Base-by-base conservation (phyloP, 2,888 invertebrate species). In the Eugnorisma glareosa region DNA sequence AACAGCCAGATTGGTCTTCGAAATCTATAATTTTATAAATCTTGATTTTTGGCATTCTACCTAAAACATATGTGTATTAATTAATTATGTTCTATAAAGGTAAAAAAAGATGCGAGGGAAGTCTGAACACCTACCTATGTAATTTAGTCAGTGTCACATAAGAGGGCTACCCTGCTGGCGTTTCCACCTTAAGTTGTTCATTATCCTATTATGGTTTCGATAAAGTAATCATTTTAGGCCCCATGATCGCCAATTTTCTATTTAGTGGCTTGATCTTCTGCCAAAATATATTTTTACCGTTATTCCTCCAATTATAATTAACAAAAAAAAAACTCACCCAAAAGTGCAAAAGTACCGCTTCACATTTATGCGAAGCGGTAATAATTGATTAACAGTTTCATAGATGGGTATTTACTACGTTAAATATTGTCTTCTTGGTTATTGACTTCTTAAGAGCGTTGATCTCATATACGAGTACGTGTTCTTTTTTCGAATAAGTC, bases 391-490 rank as follows among this genome's bases (percentile, higher is more conserved):
- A 21, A 8, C 18, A 21, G 2, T 31, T 59, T 31, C 18, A 59
- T 18, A 59, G 6, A 35, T 21, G 21, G n/a, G 11, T 35, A 70
- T 59, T 37, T 48, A 3, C 4, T 43, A 11, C 24, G 24, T 28
- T 35, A 10, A n/a, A n/a, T 24, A 5, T 11, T n/a, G n/a, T n/a
- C n/a, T n/a, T n/a, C n/a, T 18, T 45, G 71, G 71, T 40, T 54
- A 54, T 40, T 40, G 70, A 54, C 51, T 73, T 8, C 13, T 11
- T 31, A n/a, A 28, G 40, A 70, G 7, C 51, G 11, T 71, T 71
- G 24, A 69, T 40, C 40, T 51, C 11, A 0, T 40, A 40, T 2
- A 6, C 0, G 15, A 40, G 40, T 2, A 6, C 0, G 15, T 51
- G 40, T 45, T 63, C 3, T n/a, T 40, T 69, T 28, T 54, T 24